Evolutionary conservation across 2,113 vertebrate species (phyloP).

Genomic region (Solenodon paradoxus): DNA sequence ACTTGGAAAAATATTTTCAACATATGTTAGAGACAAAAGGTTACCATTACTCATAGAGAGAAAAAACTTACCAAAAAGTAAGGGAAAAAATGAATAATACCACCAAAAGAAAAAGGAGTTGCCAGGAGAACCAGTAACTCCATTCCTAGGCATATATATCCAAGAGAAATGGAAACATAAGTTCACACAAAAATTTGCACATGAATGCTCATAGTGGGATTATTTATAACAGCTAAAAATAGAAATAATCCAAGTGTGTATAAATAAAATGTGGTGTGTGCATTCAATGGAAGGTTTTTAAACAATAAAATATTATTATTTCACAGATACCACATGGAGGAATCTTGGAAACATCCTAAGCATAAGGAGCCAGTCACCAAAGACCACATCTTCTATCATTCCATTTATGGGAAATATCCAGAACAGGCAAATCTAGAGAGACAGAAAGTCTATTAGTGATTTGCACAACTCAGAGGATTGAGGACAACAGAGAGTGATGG

Average conservation of each 20-base stretch:
- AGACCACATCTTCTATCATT: not conserved
- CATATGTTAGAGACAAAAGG: conserved; percentile 61
- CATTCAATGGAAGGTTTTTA: not conserved
- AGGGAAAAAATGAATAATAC: not conserved
- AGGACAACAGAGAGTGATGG: not conserved
- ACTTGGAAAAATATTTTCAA: conserved; percentile 51
- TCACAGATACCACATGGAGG: not conserved
- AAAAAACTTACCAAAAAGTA: conserved; percentile 37
- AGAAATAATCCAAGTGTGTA: not conserved
- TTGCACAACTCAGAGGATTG: not conserved
- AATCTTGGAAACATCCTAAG: conserved; percentile 14
- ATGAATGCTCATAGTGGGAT: not conserved
- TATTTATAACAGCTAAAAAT: not conserved
- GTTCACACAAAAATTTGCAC: not conserved
- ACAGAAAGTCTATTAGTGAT: not conserved
- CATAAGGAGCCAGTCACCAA: not conserved
- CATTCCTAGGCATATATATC: not conserved
- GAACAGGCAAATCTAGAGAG: not conserved
- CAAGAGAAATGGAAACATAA: not conserved
- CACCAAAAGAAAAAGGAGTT: not conserved
- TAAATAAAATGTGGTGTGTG: not conserved
- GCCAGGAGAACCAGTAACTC: not conserved
- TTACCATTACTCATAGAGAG: conserved; percentile 55
- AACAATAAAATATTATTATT: not conserved
- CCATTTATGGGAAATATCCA: not conserved